Evolutionary conservation across 2,113 vertebrate species (phyloP).

Genomic region (Nibea albiflora): DNA sequence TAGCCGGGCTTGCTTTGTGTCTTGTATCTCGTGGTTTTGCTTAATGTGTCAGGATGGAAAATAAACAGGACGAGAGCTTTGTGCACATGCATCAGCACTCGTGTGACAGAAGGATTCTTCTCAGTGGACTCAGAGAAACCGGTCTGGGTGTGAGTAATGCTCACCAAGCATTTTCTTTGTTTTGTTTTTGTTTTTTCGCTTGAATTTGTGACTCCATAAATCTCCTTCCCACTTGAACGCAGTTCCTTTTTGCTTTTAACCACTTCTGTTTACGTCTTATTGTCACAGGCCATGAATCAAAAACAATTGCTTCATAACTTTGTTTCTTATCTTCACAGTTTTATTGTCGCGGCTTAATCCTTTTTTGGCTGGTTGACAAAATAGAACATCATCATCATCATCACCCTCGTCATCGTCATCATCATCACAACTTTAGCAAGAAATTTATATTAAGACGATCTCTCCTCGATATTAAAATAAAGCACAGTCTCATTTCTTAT

Average conservation of each 20-base stretch:
- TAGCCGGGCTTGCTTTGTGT: conserved; percentile 8
- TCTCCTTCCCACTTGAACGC: conserved; percentile 24
- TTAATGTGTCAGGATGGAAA: conserved; percentile 47
- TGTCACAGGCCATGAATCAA: conserved; percentile 60
- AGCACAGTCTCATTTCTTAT: conserved; percentile 90
- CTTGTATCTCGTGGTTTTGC: too few species aligned
- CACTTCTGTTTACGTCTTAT: conserved; percentile 42
- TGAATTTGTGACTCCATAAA: conserved; percentile 34
- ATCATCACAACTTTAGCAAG: conserved; percentile 60
- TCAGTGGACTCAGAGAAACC: conserved; percentile 15
- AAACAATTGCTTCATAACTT: conserved; percentile 62
- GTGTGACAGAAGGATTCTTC: conserved; percentile 12
- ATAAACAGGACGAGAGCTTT: conserved; percentile 45
- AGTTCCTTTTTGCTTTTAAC: conserved; percentile 33
- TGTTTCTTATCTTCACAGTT: conserved; percentile 50
- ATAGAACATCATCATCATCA: conserved; percentile 43
- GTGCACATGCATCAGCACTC: conserved; percentile 20
- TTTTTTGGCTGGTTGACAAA: conserved; percentile 60
- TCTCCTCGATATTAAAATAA: conserved; percentile 84
- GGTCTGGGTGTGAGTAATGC: conserved; percentile 41
- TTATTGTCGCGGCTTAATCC: conserved; percentile 60
- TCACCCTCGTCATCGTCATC: conserved; percentile 44
- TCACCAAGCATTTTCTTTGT: conserved; percentile 1
- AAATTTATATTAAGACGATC: conserved; percentile 74
- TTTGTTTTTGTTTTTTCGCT: conserved; percentile 5